Evolutionary conservation across 2,797 vertebrate genomes (phyloP).

Genomic region (Diplodus sargus): DNA sequence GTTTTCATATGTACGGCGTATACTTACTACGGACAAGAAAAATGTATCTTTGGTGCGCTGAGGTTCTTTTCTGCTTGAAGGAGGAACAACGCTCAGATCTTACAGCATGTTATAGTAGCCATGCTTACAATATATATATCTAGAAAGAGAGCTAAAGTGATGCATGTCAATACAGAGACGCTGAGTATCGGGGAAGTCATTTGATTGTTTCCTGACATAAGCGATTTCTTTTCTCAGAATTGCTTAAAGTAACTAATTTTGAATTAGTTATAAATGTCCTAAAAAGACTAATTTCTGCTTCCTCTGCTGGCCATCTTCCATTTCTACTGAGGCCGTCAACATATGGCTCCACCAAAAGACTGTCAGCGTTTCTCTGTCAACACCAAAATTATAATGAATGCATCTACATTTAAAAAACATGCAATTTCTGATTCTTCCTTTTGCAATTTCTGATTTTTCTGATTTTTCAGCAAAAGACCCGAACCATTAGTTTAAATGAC

Average conservation of each 20-base stretch:
- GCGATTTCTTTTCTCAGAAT: not conserved
- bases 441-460: no score
- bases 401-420: not conserved
- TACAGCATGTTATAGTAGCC: not conserved
- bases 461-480: no score
- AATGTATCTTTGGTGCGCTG: not conserved
- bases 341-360: no score
- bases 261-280: not conserved
- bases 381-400: no score
- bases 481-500: no score
- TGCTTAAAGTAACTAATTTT: not conserved
- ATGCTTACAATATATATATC: not conserved
- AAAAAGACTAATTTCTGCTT: not conserved
- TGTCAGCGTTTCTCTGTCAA: no score
- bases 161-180: not conserved
- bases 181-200: not conserved
- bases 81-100: not conserved
- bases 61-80: constrained; percentile 11
- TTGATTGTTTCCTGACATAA: not conserved
- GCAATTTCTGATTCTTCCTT: no score
- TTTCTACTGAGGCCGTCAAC: not conserved
- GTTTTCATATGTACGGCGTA: constrained; percentile 31
- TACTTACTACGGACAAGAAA: constrained; percentile 24
- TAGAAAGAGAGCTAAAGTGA: not conserved
- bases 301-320: not conserved